A percentile compares a stretch with the other conserved stretches of the same genome.
phyloP scores from a whole-genome alignment of 1,140 invertebrate genomes.

The Lepidurus couesii region DNA sequence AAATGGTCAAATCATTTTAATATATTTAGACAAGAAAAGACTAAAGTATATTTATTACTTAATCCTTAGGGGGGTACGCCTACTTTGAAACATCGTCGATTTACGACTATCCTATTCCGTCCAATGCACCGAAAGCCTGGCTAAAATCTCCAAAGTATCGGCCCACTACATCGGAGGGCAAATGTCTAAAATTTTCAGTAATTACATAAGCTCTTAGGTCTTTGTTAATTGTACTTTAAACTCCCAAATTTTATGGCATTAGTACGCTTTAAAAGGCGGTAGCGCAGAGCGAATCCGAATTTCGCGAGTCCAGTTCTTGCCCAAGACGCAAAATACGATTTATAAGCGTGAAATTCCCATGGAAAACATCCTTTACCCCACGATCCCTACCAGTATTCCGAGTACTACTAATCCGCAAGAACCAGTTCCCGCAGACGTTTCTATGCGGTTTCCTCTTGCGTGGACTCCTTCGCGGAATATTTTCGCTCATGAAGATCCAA shows the following conservation, averaged over 20 bases:
- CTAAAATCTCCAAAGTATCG: conserved; percentile 26
- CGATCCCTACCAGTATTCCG: background rate
- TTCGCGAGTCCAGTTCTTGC: conserved; percentile 29
- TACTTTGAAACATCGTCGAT: conserved; percentile 32
- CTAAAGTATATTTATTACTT: background rate
- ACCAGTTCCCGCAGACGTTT: background rate
- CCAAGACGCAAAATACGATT: conserved; percentile 12
- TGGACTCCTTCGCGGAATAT: conserved; percentile 28
- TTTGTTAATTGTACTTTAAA: background rate
- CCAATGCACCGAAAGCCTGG: conserved; percentile 28
- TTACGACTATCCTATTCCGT: background rate
- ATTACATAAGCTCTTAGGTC: background rate
- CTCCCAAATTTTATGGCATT: background rate
- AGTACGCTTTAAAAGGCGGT: conserved; percentile 30
- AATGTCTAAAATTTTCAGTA: conserved; percentile 32
- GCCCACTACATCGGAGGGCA: conserved; percentile 24
- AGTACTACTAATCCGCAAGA: background rate
- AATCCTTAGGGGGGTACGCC: conserved; percentile 27
- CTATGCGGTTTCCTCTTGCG: background rate
- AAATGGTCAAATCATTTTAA: no score
- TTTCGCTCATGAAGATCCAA: background rate
- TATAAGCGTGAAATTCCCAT: background rate
- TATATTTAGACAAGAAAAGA: no score
- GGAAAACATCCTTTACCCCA: background rate
- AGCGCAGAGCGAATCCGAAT: conserved; percentile 30